Conservation (phyloP, 1,140 invertebrate species). For the Aleiodes sp. region DNA sequence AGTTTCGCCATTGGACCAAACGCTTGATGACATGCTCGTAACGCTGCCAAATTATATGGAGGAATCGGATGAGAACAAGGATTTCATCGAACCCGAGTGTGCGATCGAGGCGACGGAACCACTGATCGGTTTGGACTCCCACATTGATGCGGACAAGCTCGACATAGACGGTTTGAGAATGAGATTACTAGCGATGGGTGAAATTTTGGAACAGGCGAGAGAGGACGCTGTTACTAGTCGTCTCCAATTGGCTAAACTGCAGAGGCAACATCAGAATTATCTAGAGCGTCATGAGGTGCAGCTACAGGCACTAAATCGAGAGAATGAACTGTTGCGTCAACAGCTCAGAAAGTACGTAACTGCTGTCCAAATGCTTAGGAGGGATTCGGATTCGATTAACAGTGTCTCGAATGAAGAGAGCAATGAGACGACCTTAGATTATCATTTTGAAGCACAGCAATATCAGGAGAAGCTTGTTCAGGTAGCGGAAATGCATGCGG, state of each 20-base stretch:
- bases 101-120: slow-evolving; percentile 62
- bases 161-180: slow-evolving; percentile 55
- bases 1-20: slow-evolving; percentile 58
- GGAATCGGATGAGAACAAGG: slow-evolving; percentile 49
- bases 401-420: slow-evolving; percentile 57
- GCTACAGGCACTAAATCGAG: slow-evolving; percentile 67
- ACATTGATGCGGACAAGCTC: slow-evolving; percentile 48
- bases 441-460: slow-evolving; percentile 79
- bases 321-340: slow-evolving; percentile 88
- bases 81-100: slow-evolving; percentile 51
- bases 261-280: slow-evolving; percentile 63
- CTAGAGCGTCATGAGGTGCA: slow-evolving; percentile 62
- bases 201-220: slow-evolving; percentile 59
- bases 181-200: slow-evolving; percentile 53
- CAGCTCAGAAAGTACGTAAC: slow-evolving; percentile 90
- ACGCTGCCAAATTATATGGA: slow-evolving; percentile 56
- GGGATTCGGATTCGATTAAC: slow-evolving; percentile 66
- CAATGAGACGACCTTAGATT: slow-evolving; percentile 54
- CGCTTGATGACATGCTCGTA: slow-evolving; percentile 57
- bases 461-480: slow-evolving; percentile 92
- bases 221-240: slow-evolving; percentile 58
- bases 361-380: slow-evolving; percentile 85
- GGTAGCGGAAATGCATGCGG: slow-evolving; percentile 96
- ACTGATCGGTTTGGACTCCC: slow-evolving; percentile 43
- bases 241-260: slow-evolving; percentile 57